These are phyloP conservation scores for Carduelis carduelis DNA, from an alignment of 2,797 vertebrate species.

Conservation along the genomic window DNA sequence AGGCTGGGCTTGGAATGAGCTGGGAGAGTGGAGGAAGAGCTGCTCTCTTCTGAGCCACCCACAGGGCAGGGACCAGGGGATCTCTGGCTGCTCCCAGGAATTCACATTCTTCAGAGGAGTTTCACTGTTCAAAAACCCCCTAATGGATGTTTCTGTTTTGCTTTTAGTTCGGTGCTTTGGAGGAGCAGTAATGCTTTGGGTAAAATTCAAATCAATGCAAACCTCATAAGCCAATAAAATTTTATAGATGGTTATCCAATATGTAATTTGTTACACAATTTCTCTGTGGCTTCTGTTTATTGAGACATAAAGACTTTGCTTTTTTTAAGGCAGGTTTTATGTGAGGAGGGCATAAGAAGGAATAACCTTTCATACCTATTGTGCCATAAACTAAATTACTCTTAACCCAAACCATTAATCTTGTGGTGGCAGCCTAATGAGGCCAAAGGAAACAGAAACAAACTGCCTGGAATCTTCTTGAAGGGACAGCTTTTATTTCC, in stretches of 20 bases:
- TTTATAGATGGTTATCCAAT: constrained; percentile 60
- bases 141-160: not conserved
- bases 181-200: constrained; percentile 19
- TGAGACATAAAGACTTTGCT: constrained; percentile 43
- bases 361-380: constrained; percentile 53
- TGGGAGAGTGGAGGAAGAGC: not conserved
- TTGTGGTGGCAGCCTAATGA: constrained; percentile 48
- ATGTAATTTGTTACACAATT: constrained; percentile 53
- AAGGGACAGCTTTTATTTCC: constrained; percentile 6
- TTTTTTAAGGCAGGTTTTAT: constrained; percentile 44
- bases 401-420: constrained; percentile 62
- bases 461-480: not conserved
- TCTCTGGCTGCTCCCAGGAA: not conserved
- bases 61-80: not conserved
- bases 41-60: not conserved
- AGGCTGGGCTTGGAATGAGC: not conserved
- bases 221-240: constrained; percentile 49
- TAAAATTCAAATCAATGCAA: constrained; percentile 62
- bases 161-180: not conserved
- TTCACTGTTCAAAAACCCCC: not conserved
- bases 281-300: constrained; percentile 41
- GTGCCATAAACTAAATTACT: constrained; percentile 64
- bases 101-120: not conserved
- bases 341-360: constrained; percentile 26
- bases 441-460: constrained; percentile 25